Base-by-base conservation (phyloP, 2,888 invertebrate genomes). In the Pyrgus malvae region DNA sequence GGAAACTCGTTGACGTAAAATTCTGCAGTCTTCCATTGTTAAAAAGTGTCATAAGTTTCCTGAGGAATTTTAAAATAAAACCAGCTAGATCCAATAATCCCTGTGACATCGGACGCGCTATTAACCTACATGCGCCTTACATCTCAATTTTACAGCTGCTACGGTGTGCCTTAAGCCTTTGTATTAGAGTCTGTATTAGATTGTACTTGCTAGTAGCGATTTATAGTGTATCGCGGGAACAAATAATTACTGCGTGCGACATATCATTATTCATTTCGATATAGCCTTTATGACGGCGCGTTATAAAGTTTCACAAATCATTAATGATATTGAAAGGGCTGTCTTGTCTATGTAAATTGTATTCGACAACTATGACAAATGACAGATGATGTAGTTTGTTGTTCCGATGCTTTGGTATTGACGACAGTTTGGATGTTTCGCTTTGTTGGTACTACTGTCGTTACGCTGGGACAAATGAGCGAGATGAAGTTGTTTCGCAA, bases 201-300 rank as follows among this genome's bases (percentile, higher is more conserved):
- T 21, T 9, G 19, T 6, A 45, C 29, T 14, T 46, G 37, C 40
- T 38, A 35, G 21, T 33, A 38, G 45, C 54, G 57, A 58, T 58
- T 57, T 58, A 58, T 58, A 45, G 50, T 21, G 53, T 54, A 60
- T 55, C 56, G 48, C 41, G 23, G 56, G 29, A 54, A 59, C 57
- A 54, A 58, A 55, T 61, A 62, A 64, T 64, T 64, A 61, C 64
- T 61, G 59, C 33, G 49, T 31, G 25, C 37, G 58, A 58, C 62
- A 49, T 55, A 46, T 56, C 58, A 59, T 59, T 58, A 59, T 48
- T 64, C 62, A 49, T 11, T 57, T 41, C 14, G 48, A 11, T 49
- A 45, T 16, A 21, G 45, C 37, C 53, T 49, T 50, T 50, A 51
- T 53, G 35, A 27, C 25, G 25, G 37, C 14, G 42, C 33, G 27